These are phyloP conservation scores for Glaucopsyche alexis DNA, from an alignment of 2,888 invertebrate species.

Conservation along the genomic window DNA sequence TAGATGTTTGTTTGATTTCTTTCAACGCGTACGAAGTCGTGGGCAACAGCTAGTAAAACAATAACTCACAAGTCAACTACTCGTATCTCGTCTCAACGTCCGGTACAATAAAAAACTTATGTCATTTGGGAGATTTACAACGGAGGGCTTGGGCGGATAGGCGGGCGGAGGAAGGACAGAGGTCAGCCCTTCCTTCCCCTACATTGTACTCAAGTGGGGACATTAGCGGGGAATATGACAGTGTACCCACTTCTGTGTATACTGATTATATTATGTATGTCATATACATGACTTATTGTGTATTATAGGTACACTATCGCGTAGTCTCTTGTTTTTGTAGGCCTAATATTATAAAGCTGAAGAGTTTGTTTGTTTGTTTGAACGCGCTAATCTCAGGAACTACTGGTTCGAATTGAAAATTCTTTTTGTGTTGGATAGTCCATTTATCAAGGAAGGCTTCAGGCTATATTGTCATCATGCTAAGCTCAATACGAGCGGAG, in stretches of 20 bases:
- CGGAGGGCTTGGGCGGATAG: constrained; percentile 13
- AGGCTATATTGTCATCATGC: too few relatives aligned
- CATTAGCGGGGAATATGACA: constrained; percentile 31
- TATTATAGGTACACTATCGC: background rate
- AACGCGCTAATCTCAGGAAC: too few relatives aligned
- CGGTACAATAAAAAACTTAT: constrained; percentile 21
- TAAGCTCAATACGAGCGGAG: too few relatives aligned
- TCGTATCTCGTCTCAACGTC: constrained; percentile 10
- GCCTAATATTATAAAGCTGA: too few relatives aligned
- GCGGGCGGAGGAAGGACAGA: constrained; percentile 48
- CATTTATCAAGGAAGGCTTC: too few relatives aligned
- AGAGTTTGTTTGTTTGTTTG: too few relatives aligned
- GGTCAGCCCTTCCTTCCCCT: constrained; percentile 53
- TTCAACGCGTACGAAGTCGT: too few relatives aligned
- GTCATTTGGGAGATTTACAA: constrained; percentile 22
- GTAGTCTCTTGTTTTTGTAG: too few relatives aligned
- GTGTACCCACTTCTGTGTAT: constrained; percentile 19
- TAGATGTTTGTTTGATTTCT: too few relatives aligned
- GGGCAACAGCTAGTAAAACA: background rate
- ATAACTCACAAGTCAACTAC: background rate
- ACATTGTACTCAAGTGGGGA: constrained; percentile 36
- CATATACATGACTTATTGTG: background rate
- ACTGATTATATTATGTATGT: background rate
- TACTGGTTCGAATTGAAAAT: too few relatives aligned
- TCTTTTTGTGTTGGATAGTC: too few relatives aligned